Evolutionary conservation across 2,113 vertebrate genomes (phyloP).

Genomic region (Ranitomeya variabilis): DNA sequence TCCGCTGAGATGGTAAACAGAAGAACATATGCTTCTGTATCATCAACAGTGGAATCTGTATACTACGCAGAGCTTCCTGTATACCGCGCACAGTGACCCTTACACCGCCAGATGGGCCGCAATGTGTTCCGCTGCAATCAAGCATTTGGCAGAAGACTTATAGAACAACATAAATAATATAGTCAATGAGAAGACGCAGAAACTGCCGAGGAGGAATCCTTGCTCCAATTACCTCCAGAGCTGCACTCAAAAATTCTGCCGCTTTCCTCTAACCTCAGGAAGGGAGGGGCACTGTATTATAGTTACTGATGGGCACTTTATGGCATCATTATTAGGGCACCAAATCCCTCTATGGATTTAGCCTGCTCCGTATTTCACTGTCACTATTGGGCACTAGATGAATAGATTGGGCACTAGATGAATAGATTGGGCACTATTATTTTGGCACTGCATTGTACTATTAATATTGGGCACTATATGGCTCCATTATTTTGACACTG

Average conservation of each 20-base stretch:
- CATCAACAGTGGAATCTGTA: background rate
- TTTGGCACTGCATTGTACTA: no score
- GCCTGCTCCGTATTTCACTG: no score
- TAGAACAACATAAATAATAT: background rate
- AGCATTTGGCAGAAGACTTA: slow-evolving; percentile 16
- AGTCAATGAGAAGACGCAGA: background rate
- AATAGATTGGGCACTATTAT: no score
- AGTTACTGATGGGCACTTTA: no score
- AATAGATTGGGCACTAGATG: no score
- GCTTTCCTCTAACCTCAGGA: no score
- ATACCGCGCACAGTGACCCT: background rate
- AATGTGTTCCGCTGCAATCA: background rate
- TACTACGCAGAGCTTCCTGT: background rate
- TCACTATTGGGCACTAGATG: no score
- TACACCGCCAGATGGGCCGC: slow-evolving; percentile 31
- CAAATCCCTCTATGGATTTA: no score
- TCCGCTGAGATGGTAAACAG: background rate
- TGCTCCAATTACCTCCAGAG: background rate
- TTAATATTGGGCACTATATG: no score
- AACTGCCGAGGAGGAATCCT: background rate
- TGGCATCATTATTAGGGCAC: no score
- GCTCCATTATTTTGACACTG: no score
- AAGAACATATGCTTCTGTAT: slow-evolving; percentile 12
- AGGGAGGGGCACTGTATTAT: no score
- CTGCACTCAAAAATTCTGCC: background rate